Conservation (phyloP, 2,113 vertebrate species). For the Galeopterus variegatus region DNA sequence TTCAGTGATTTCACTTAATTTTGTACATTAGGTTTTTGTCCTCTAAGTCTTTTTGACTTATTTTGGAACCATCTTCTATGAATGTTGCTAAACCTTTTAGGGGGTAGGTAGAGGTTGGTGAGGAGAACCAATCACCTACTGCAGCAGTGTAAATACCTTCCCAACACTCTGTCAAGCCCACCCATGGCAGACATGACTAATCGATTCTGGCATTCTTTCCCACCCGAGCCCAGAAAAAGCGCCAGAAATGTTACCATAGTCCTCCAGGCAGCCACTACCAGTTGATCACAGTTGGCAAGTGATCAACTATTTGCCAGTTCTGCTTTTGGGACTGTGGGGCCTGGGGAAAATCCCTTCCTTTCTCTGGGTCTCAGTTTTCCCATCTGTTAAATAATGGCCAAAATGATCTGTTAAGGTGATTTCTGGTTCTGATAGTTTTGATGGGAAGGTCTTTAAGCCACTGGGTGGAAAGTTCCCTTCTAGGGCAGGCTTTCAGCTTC, state of each 20-base stretch:
- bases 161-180: accelerated
- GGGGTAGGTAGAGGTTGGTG: not conserved
- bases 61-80: not conserved
- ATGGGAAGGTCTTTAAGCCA: not conserved
- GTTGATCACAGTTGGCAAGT: not conserved
- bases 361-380: not conserved
- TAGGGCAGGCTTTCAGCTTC: not conserved
- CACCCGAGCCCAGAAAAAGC: not conserved
- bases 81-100: not conserved
- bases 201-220: not conserved
- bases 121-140: not conserved
- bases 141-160: not conserved
- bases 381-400: not conserved
- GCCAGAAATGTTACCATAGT: not conserved
- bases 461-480: not conserved
- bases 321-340: not conserved
- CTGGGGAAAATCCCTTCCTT: not conserved
- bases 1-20: not conserved
- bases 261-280: not conserved
- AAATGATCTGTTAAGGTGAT: not conserved
- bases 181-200: not conserved
- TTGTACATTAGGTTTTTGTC: not conserved
- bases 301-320: not conserved
- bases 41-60: not conserved
- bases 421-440: not conserved